A percentile compares a stretch with the other conserved stretches of the same genome.
Evolutionary conservation across 2,113 vertebrate species (phyloP).

Genomic region (Pollachius pollachius): DNA sequence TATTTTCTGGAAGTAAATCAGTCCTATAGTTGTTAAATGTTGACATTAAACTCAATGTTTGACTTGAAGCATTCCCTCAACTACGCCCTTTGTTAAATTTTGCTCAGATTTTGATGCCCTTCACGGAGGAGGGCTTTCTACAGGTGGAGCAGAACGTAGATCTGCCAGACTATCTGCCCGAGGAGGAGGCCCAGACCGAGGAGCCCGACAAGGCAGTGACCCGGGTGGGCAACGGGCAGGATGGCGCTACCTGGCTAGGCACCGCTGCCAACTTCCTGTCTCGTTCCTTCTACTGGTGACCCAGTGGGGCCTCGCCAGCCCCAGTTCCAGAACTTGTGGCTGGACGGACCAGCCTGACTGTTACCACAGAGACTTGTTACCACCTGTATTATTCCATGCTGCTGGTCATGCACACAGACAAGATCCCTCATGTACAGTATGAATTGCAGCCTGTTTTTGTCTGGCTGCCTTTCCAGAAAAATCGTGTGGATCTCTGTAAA

Average conservation of each 20-base stretch:
- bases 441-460: too few species aligned
- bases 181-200: constrained; percentile 87
- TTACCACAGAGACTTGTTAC: too few species aligned
- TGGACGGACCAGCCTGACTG: background rate
- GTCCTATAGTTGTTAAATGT: too few species aligned
- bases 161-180: constrained; percentile 88
- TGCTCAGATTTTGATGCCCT: constrained; percentile 82
- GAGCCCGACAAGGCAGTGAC: constrained; percentile 88
- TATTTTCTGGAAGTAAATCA: too few species aligned
- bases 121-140: constrained; percentile 81
- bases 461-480: too few species aligned
- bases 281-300: constrained; percentile 95
- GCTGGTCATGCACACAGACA: too few species aligned
- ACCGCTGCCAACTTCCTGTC: constrained; percentile 92
- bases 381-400: too few species aligned
- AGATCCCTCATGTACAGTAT: too few species aligned
- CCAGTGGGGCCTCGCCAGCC: background rate
- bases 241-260: constrained; percentile 84
- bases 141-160: constrained; percentile 84
- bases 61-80: background rate
- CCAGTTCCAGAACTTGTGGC: background rate
- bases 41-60: background rate
- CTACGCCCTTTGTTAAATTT: background rate
- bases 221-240: constrained; percentile 78
- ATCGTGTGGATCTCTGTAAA: too few species aligned